phyloP scores from a whole-genome alignment of 2,113 vertebrate genomes.

The Alligator mississippiensis region DNA sequence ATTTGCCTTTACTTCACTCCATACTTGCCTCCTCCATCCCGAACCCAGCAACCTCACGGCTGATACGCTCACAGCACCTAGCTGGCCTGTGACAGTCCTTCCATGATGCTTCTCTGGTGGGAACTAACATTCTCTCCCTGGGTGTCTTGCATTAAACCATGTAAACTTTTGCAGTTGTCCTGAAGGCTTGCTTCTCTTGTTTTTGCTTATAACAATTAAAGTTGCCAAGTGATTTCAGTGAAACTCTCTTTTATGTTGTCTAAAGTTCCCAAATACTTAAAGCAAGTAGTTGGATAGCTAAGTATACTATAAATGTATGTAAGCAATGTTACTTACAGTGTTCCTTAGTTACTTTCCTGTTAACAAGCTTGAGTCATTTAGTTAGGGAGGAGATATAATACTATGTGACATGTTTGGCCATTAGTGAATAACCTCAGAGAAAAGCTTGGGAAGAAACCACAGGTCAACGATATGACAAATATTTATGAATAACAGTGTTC shows the following conservation, averaged over 20 bases:
- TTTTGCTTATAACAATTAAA: not conserved
- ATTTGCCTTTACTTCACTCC: no score
- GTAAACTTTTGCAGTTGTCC: not conserved
- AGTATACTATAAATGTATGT: not conserved
- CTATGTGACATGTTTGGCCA: not conserved
- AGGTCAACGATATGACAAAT: not conserved
- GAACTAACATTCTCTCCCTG: not conserved
- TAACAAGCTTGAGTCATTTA: not conserved
- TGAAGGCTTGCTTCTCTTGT: not conserved
- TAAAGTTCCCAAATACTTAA: not conserved
- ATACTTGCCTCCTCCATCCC: no score
- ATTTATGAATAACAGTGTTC: not conserved
- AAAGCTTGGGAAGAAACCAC: not conserved
- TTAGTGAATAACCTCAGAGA: not conserved
- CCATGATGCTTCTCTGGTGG: not conserved
- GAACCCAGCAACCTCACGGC: no score
- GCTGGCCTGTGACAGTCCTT: not conserved
- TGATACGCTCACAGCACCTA: no score
- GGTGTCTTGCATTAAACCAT: not conserved
- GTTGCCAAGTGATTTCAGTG: rapidly evolving
- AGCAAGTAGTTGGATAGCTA: not conserved
- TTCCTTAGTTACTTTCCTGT: not conserved
- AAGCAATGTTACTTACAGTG: not conserved
- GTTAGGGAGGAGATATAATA: not conserved
- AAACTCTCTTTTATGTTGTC: not conserved